Percentiles rank a stretch among this genome's conserved stretches.
Evolutionary conservation across 2,797 vertebrate species (phyloP).

Genomic region (Periparus ater): DNA sequence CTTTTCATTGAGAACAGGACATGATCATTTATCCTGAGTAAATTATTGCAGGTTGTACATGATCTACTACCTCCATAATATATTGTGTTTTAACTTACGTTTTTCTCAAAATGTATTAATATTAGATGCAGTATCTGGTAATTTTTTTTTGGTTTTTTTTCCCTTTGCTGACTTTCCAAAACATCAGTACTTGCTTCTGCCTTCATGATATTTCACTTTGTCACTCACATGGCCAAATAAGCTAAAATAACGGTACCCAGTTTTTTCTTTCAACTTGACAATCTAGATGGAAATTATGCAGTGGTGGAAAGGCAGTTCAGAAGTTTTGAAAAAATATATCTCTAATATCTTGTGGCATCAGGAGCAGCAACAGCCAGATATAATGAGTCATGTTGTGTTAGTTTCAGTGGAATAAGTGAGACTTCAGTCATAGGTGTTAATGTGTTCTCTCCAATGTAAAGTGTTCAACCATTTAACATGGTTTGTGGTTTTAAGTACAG

Average conservation of each 20-base stretch:
- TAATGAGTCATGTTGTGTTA: not conserved
- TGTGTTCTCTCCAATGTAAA: not conserved
- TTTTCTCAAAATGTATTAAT: not conserved
- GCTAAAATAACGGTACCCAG: not conserved
- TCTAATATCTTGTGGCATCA: not conserved
- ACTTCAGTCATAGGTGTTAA: not conserved
- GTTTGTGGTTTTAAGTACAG: not conserved
- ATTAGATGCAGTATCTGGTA: not conserved
- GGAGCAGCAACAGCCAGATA: not conserved
- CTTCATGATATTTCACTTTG: not conserved
- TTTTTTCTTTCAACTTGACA: not conserved
- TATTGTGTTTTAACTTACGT: not conserved
- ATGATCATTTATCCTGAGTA: not conserved
- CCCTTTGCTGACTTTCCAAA: not conserved
- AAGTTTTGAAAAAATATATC: not conserved
- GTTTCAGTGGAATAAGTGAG: not conserved
- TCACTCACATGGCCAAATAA: not conserved
- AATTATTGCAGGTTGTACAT: not conserved
- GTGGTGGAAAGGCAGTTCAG: not conserved
- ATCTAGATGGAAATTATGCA: not conserved
- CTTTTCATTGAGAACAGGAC: not conserved
- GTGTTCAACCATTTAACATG: not conserved
- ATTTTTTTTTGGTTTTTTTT: not conserved
- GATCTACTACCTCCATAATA: not conserved
- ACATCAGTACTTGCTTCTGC: not conserved